A percentile compares a stretch with the other conserved stretches of the same genome.
These are phyloP conservation scores for Mormyrops attenuatus DNA, from an alignment of 2,797 vertebrate species.

Conservation along the genomic window DNA sequence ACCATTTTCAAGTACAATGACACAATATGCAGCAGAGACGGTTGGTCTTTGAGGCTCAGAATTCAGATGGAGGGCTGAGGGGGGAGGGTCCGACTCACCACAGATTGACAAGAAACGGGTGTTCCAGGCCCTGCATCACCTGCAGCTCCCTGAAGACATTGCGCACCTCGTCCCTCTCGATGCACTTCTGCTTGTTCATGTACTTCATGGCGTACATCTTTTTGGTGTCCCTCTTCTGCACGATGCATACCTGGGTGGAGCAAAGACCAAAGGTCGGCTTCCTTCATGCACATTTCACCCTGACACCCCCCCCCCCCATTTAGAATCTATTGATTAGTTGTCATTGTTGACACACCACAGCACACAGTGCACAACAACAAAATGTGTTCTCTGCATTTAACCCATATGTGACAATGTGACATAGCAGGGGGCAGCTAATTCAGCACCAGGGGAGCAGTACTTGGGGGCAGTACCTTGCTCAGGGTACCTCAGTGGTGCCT, in stretches of 20 bases:
- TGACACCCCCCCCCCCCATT: not conserved
- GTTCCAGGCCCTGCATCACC: slow-evolving; percentile 95
- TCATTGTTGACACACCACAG: too few species aligned
- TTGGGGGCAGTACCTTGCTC: too few species aligned
- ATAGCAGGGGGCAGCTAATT: too few species aligned
- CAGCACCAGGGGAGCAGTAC: too few species aligned
- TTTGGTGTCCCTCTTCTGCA: slow-evolving; percentile 95
- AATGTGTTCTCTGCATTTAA: too few species aligned
- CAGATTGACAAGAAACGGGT: slow-evolving; percentile 92
- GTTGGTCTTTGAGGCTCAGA: not conserved
- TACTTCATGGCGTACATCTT: slow-evolving; percentile 99
- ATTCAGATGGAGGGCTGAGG: not conserved
- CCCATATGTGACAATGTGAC: too few species aligned
- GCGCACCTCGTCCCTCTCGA: slow-evolving; percentile 91
- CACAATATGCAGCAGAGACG: not conserved
- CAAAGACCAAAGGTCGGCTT: not conserved
- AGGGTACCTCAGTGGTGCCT: too few species aligned
- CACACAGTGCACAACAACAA: too few species aligned
- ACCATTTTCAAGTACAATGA: not conserved
- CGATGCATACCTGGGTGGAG: slow-evolving; percentile 80
- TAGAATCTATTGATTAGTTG: too few species aligned
- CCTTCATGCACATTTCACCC: not conserved
- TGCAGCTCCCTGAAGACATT: slow-evolving; percentile 96
- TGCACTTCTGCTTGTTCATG: slow-evolving; percentile 94
- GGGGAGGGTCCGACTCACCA: slow-evolving; percentile 66